These are phyloP conservation scores for Galerucella pusilla DNA, from an alignment of 2,888 invertebrate genomes.

Conservation along the genomic window DNA sequence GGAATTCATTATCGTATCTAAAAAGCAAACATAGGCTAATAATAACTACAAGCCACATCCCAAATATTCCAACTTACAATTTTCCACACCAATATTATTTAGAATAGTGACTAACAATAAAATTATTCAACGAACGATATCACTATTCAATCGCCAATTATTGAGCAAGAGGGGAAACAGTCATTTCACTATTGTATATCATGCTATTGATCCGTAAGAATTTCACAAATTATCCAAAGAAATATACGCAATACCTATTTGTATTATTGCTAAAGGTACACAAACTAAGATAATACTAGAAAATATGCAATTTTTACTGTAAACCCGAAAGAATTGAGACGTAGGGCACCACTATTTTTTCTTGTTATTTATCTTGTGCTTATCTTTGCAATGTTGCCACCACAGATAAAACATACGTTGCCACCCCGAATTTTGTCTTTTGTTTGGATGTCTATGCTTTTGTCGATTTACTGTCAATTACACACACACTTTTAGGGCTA, in stretches of 20 bases:
- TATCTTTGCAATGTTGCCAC: conserved; percentile 39
- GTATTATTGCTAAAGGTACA: conserved; percentile 32
- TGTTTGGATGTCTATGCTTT: too few species aligned
- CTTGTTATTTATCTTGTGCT: conserved; percentile 42
- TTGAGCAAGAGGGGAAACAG: conserved; percentile 59
- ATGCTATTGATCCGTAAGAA: conserved; percentile 62
- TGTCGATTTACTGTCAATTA: conserved; percentile 13
- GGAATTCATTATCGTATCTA: conserved; percentile 60
- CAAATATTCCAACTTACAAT: conserved; percentile 29
- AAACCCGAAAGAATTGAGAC: conserved; percentile 35
- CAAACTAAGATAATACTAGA: conserved; percentile 21
- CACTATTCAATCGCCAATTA: conserved; percentile 53
- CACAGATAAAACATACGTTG: background rate
- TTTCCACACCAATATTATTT: conserved; percentile 31
- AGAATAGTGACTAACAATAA: conserved; percentile 28
- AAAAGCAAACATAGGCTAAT: conserved; percentile 43
- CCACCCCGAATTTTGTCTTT: background rate
- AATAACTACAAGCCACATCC: conserved; percentile 38
- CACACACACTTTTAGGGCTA: too few species aligned
- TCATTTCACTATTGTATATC: conserved; percentile 60
- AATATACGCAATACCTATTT: conserved; percentile 20
- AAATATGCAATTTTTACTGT: conserved; percentile 24
- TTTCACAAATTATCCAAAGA: conserved; percentile 47
- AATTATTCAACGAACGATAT: conserved; percentile 32
- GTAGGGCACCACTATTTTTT: conserved; percentile 41